These are phyloP conservation scores for Trilocha varians DNA, from an alignment of 2,888 invertebrate species.

Conservation along the genomic window DNA sequence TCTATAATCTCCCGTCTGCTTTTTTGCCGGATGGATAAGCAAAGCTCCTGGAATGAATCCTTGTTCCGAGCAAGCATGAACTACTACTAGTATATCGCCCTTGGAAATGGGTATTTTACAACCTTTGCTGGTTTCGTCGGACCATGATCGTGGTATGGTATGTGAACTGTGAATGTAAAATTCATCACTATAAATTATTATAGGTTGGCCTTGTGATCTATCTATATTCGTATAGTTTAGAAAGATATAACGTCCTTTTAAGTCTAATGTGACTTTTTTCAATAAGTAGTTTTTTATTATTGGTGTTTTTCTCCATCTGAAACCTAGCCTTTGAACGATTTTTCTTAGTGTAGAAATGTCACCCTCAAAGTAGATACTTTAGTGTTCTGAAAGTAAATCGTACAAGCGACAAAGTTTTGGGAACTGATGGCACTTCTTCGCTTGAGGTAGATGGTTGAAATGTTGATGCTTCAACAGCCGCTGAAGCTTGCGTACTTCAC, in stretches of 20 bases:
- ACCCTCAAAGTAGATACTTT: too few species aligned
- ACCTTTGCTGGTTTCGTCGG: slow-evolving; percentile 8
- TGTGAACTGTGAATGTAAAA: slow-evolving; percentile 18
- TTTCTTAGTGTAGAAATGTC: too few species aligned
- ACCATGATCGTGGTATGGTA: slow-evolving; percentile 8
- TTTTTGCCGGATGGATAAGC: too few species aligned
- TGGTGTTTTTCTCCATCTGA: slow-evolving; percentile 15
- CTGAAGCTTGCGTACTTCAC: too few species aligned
- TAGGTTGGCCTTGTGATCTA: slow-evolving; percentile 14
- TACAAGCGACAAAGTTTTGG: too few species aligned
- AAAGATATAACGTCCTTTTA: slow-evolving; percentile 17
- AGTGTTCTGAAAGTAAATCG: too few species aligned
- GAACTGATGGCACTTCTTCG: too few species aligned
- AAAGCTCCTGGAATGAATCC: too few species aligned
- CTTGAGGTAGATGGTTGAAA: too few species aligned
- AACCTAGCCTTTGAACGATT: slow-evolving; percentile 9
- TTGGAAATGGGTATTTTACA: slow-evolving; percentile 13
- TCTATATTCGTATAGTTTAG: slow-evolving; percentile 14
- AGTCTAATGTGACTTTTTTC: slow-evolving; percentile 16
- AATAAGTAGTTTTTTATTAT: slow-evolving; percentile 15
- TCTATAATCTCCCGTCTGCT: too few species aligned
- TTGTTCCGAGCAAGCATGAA: too few species aligned
- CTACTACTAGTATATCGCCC: slow-evolving; percentile 12
- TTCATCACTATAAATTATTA: slow-evolving; percentile 18
- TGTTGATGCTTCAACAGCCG: too few species aligned